Evolutionary conservation across 1,140 invertebrate genomes (phyloP), one percentile per base, ranked within the genome.

Genomic region (Leguminivora glycinivorella): DNA sequence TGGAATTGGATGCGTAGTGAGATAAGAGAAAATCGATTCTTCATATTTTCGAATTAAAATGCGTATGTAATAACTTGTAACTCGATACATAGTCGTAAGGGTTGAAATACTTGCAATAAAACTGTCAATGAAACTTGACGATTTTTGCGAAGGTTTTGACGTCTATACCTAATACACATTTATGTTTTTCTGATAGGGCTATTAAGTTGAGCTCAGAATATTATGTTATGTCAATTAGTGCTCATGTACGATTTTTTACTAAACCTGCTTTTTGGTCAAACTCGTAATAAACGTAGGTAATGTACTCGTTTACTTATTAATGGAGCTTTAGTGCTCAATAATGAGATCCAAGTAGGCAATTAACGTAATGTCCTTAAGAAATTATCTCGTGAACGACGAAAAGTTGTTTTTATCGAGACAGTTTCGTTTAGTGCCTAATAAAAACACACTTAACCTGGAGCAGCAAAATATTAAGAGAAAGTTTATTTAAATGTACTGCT

Each of bases 391-490:
- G 25, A 29, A 26, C 56, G 56, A 7, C 24, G 14, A 17, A 63
- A 29, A 63, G 25, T 26, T 63, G 58, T 34, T 63, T 29, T 63
- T 31, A 63, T 63, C 58, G 7, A 34, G 58, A 29, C 0, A 63
- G 34, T 31, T 29, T 9, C 25, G 58, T 31, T 63, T 52, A 52
- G 47, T 52, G 47, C 47, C 47, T 52, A 52, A 63, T 63, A 34
- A 34, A 63, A 63, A 63, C 29, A 31, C 26, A 63, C 58, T 63
- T 63, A 63, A 63, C 58, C 58, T 14, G 25, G 26, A 31, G 0
- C 56, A 60, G n/a, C 24, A 26, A 31, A 63, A 29, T 63, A 29
- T 63, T 29, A 63, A 63, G 58, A 63, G 58, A 63, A 63, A 63
- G 58, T 63, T 63, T 63, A 26, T 63, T 14, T 63, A 63, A 63